A percentile compares a stretch with the other conserved stretches of the same genome.
Evolutionary conservation across 2,888 invertebrate species (phyloP).

Genomic region (Luffia ferchaultella): DNA sequence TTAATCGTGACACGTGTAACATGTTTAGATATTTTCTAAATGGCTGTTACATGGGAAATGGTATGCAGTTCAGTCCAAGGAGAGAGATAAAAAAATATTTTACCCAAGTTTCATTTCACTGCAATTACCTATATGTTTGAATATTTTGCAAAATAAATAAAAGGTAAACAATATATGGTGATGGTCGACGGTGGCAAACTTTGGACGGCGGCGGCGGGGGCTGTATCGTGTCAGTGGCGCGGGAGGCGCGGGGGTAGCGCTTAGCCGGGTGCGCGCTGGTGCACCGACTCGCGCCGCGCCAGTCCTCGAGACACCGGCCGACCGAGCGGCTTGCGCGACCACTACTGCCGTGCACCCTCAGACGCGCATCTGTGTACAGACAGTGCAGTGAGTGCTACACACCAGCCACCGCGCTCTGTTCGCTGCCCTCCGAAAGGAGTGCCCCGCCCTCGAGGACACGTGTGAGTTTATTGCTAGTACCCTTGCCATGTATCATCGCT

Average conservation of each 20-base stretch:
- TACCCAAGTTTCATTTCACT: too few relatives aligned
- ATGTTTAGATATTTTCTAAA: neutral
- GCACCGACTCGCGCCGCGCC: slow-evolving; percentile 26
- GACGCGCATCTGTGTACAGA: slow-evolving; percentile 11
- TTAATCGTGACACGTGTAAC: neutral
- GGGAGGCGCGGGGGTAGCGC: slow-evolving; percentile 32
- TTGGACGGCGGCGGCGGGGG: slow-evolving; percentile 16
- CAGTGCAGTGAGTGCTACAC: slow-evolving; percentile 32
- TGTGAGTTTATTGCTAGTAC: slow-evolving; percentile 37
- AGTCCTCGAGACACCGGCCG: slow-evolving; percentile 65
- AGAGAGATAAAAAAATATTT: too few relatives aligned
- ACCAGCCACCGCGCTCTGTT: slow-evolving; percentile 29
- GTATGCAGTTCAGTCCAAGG: too few relatives aligned
- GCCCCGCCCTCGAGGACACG: slow-evolving; percentile 36
- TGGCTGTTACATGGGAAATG: too few relatives aligned
- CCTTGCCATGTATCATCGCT: slow-evolving; percentile 19
- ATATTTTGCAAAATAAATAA: too few relatives aligned
- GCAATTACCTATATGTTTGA: too few relatives aligned
- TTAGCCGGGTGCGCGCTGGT: slow-evolving; percentile 30
- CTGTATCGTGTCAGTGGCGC: slow-evolving; percentile 40
- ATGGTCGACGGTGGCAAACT: neutral
- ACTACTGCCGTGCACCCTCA: slow-evolving; percentile 11
- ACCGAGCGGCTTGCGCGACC: slow-evolving; percentile 57
- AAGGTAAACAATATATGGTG: too few relatives aligned
- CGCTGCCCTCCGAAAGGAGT: slow-evolving; percentile 34